These are phyloP conservation scores for Listronotus bonariensis DNA, from an alignment of 1,140 invertebrate genomes.

Conservation along the genomic window DNA sequence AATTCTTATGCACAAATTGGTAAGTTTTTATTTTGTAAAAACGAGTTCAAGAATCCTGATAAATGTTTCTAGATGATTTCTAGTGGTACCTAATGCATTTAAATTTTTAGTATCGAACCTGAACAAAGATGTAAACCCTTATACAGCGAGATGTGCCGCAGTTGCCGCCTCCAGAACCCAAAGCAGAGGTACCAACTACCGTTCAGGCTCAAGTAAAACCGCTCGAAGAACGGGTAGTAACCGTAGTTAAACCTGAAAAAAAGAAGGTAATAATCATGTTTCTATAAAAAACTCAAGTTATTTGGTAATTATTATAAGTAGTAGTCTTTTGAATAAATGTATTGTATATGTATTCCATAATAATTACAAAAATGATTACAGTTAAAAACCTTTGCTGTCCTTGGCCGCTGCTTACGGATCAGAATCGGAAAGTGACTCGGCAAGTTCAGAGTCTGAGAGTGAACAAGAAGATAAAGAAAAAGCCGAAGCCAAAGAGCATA, in stretches of 20 bases:
- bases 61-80: no score
- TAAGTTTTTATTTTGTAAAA: background rate
- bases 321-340: no score
- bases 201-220: background rate
- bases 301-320: background rate
- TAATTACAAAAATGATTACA: constrained; percentile 8
- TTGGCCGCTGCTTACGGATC: constrained; percentile 63
- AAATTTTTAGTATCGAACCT: constrained; percentile 45
- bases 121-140: constrained; percentile 43
- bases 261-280: constrained; percentile 8
- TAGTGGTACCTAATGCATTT: background rate
- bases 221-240: constrained; percentile 23
- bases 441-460: constrained; percentile 51
- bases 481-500: constrained; percentile 21
- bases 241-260: constrained; percentile 34
- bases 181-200: constrained; percentile 16
- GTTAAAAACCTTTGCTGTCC: constrained; percentile 55
- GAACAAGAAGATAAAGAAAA: constrained; percentile 45
- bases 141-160: constrained; percentile 34
- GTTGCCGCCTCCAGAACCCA: constrained; percentile 13
- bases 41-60: no score
- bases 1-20: constrained; percentile 52
- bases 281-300: no score
- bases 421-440: constrained; percentile 57
- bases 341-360: no score